A percentile compares a stretch with the other conserved stretches of the same genome.
These are phyloP conservation scores for Holothuria scabra DNA, from an alignment of 53 echinoderm and acorn worm genomes.

Conservation along the genomic window DNA sequence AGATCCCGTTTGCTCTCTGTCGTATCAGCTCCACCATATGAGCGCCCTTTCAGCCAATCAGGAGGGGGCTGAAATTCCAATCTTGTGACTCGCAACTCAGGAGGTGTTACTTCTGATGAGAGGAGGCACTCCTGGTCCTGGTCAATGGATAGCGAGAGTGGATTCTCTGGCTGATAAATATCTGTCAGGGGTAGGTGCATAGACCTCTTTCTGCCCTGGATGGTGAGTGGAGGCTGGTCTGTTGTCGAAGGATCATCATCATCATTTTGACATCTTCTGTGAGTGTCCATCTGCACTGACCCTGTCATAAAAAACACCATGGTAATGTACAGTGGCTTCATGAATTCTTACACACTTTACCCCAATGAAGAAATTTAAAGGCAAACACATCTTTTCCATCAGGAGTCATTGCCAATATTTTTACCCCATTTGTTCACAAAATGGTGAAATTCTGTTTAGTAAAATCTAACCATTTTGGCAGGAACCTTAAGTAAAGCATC, in stretches of 20 bases:
- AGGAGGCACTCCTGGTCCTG: conserved; percentile 49
- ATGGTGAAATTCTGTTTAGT: too few relatives aligned
- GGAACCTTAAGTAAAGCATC: too few relatives aligned
- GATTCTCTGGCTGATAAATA: conserved; percentile 64
- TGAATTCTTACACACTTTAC: too few relatives aligned
- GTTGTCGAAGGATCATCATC: background rate
- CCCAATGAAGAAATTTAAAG: too few relatives aligned
- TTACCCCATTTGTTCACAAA: too few relatives aligned
- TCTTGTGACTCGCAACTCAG: conserved; percentile 18
- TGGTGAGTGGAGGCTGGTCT: background rate
- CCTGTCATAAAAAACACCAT: too few relatives aligned
- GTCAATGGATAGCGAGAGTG: conserved; percentile 6
- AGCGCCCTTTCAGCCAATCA: conserved; percentile 16
- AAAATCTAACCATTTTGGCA: too few relatives aligned
- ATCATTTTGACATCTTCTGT: background rate
- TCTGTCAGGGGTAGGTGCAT: conserved; percentile 64
- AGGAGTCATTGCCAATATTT: too few relatives aligned
- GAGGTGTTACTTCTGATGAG: conserved; percentile 34
- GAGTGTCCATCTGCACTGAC: conserved; percentile 2
- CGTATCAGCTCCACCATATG: background rate
- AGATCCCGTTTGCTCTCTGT: conserved; percentile 17
- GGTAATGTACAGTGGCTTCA: too few relatives aligned
- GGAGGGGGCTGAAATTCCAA: conserved; percentile 41
- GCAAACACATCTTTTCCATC: too few relatives aligned
- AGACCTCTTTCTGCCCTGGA: conserved; percentile 30